Evolutionary conservation across 2,888 invertebrate species (phyloP).

Genomic region (Amblyteles armatorius): DNA sequence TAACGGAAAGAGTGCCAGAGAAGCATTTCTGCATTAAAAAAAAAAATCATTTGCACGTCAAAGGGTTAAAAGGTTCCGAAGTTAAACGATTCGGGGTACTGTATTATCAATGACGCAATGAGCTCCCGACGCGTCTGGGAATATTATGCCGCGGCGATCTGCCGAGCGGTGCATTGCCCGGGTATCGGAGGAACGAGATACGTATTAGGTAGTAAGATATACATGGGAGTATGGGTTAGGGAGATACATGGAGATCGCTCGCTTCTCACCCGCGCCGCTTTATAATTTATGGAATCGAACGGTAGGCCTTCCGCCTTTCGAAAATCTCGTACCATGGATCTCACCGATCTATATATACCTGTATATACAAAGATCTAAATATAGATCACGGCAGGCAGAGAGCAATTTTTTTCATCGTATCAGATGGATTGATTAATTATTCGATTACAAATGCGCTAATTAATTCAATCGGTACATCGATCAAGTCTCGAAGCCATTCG

Average conservation of each 20-base stretch:
- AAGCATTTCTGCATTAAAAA: background rate
- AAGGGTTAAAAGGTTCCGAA: slow-evolving; percentile 11
- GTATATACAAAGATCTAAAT: background rate
- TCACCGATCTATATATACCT: background rate
- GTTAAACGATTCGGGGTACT: slow-evolving; percentile 8
- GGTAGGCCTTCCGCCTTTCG: slow-evolving; percentile 49
- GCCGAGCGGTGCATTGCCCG: slow-evolving; percentile 24
- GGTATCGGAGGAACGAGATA: slow-evolving; percentile 28
- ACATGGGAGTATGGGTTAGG: background rate
- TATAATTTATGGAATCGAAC: slow-evolving; percentile 45
- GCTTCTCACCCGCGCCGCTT: slow-evolving; percentile 22
- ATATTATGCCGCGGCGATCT: slow-evolving; percentile 26
- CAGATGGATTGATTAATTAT: background rate
- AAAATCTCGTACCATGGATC: slow-evolving; percentile 36
- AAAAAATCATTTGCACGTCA: background rate
- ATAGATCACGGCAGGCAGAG: background rate
- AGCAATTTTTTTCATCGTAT: background rate
- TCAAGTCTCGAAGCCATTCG: background rate
- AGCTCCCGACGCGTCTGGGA: slow-evolving; percentile 27
- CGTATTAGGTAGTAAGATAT: slow-evolving; percentile 25
- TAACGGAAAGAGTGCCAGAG: background rate
- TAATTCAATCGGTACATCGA: background rate
- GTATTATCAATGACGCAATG: slow-evolving; percentile 36
- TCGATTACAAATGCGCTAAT: background rate
- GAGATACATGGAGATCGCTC: slow-evolving; percentile 22